phyloP scores from a whole-genome alignment of 2,888 invertebrate species.

The Agriopis aurantiaria region DNA sequence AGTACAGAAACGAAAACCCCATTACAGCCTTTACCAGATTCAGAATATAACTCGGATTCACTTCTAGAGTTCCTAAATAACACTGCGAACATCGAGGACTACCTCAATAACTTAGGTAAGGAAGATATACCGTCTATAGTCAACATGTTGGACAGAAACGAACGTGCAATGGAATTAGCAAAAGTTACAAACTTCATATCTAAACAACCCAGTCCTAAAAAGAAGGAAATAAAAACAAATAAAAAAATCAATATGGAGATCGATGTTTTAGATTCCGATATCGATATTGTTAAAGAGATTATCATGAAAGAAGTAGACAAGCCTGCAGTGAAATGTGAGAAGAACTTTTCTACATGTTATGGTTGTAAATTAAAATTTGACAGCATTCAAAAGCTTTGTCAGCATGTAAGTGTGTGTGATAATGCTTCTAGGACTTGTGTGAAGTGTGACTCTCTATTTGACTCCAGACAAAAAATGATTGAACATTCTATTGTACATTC shows the following conservation, averaged over 20 bases:
- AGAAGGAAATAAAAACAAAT: conserved; percentile 60
- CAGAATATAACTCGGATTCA: conserved; percentile 82
- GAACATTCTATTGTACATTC: conserved; percentile 68
- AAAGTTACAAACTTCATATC: conserved; percentile 57
- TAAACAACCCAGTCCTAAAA: conserved; percentile 71
- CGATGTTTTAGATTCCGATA: conserved; percentile 76
- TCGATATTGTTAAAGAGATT: conserved; percentile 72
- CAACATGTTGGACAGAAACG: conserved; percentile 76
- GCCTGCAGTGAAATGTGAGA: conserved; percentile 47
- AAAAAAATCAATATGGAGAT: conserved; percentile 71
- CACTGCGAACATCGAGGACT: conserved; percentile 79
- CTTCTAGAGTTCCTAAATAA: conserved; percentile 80
- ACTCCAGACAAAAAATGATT: conserved; percentile 75
- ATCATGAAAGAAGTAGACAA: conserved; percentile 63
- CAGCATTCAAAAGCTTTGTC: conserved; percentile 66
- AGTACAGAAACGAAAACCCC: conserved; percentile 65
- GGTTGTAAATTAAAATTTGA: conserved; percentile 73
- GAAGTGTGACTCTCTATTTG: conserved; percentile 70
- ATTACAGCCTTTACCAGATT: conserved; percentile 78
- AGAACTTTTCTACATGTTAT: conserved; percentile 65
- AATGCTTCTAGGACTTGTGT: conserved; percentile 70
- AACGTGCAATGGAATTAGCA: conserved; percentile 58
- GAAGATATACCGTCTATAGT: conserved; percentile 81
- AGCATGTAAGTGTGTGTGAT: conserved; percentile 76
- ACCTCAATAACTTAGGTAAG: conserved; percentile 76